Percentiles rank a stretch among this genome's conserved stretches.
Evolutionary conservation across 1,140 invertebrate genomes (phyloP).

Genomic region (Adelges cooleyi): DNA sequence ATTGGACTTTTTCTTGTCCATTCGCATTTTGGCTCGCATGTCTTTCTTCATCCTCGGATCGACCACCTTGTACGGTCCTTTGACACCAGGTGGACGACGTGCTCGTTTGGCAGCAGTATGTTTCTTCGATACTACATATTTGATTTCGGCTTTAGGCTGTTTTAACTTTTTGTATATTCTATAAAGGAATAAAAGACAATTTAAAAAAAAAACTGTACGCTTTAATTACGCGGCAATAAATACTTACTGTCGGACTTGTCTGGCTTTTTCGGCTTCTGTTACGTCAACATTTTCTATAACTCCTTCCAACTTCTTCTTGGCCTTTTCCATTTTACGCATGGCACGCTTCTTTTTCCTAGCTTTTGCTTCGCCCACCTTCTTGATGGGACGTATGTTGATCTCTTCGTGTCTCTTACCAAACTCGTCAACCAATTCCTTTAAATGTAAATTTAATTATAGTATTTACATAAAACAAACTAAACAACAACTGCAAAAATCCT

Average conservation of each 20-base stretch:
- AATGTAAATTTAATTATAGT: background rate
- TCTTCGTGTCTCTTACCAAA: slow-evolving; percentile 68
- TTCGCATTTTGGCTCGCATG: slow-evolving; percentile 32
- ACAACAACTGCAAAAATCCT: background rate
- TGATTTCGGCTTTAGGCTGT: slow-evolving; percentile 73
- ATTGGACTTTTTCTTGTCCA: slow-evolving; percentile 29
- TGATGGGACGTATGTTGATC: slow-evolving; percentile 87
- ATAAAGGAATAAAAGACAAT: slow-evolving; percentile 34
- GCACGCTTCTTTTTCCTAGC: slow-evolving; percentile 89
- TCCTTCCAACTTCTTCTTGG: slow-evolving; percentile 88
- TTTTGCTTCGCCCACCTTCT: slow-evolving; percentile 97
- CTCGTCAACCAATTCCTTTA: slow-evolving; percentile 54
- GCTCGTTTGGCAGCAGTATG: slow-evolving; percentile 62
- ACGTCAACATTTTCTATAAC: slow-evolving; percentile 84
- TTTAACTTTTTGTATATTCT: slow-evolving; percentile 89
- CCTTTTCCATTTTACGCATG: slow-evolving; percentile 74
- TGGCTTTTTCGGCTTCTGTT: slow-evolving; percentile 78
- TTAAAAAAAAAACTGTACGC: background rate
- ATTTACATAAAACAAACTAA: background rate
- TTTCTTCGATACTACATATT: slow-evolving; percentile 91
- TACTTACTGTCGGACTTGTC: slow-evolving; percentile 76
- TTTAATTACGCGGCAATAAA: background rate
- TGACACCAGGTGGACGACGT: slow-evolving; percentile 69
- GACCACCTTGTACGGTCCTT: slow-evolving; percentile 87
- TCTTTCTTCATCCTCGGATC: slow-evolving; percentile 96